These are phyloP conservation scores for Dipodomys ordii DNA, from an alignment of 2,113 vertebrate species.

Conservation along the genomic window DNA sequence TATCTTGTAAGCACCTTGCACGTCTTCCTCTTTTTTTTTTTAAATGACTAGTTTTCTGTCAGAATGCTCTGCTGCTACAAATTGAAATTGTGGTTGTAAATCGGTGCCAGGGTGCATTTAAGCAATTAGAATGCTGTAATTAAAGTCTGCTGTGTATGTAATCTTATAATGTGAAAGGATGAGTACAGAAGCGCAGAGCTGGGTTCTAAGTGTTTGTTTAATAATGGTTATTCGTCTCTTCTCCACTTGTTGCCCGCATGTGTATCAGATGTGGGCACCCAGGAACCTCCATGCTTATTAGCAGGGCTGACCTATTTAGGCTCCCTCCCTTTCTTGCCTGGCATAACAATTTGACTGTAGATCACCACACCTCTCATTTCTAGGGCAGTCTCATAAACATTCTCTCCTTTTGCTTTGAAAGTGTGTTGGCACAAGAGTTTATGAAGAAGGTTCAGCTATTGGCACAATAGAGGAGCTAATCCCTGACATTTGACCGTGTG, in stretches of 20 bases:
- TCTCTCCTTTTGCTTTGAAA: slow-evolving; percentile 55
- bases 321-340: slow-evolving; percentile 33
- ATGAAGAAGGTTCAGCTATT: background rate
- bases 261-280: slow-evolving; percentile 59
- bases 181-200: background rate
- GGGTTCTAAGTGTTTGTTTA: slow-evolving; percentile 4
- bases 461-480: background rate
- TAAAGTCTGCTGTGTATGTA: slow-evolving; percentile 63
- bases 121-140: slow-evolving; percentile 69
- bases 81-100: slow-evolving; percentile 49
- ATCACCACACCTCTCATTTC: slow-evolving; percentile 57
- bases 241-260: background rate
- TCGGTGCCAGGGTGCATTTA: slow-evolving; percentile 53
- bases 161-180: slow-evolving; percentile 25
- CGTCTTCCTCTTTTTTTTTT: background rate
- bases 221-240: slow-evolving; percentile 46
- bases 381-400: slow-evolving; percentile 44
- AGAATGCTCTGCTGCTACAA: slow-evolving; percentile 49
- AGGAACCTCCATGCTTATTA: slow-evolving; percentile 31
- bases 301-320: slow-evolving; percentile 80
- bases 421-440: background rate
- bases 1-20: slow-evolving; percentile 39
- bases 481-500: background rate
- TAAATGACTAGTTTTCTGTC: slow-evolving; percentile 54
- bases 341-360: slow-evolving; percentile 55